Evolutionary conservation across 2,113 vertebrate genomes (phyloP).

Genomic region (Edolisoma coerulescens): DNA sequence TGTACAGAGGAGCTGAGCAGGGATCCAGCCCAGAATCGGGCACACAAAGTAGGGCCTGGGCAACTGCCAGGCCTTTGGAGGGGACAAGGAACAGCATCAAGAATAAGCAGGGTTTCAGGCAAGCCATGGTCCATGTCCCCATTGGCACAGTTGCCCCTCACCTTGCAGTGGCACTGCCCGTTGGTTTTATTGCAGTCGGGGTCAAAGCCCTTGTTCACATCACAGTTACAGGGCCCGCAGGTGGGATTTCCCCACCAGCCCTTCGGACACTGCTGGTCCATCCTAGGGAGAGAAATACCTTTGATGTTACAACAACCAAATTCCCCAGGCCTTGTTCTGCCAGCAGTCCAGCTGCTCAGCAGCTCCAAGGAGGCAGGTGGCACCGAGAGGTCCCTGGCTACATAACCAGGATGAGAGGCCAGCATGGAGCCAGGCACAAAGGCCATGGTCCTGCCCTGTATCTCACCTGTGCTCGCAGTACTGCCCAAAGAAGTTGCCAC

Average conservation of each 20-base stretch:
- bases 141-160: slow-evolving; percentile 49
- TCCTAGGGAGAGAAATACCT: slow-evolving; percentile 69
- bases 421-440: not conserved
- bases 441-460: not conserved
- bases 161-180: slow-evolving; percentile 95
- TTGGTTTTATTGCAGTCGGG: slow-evolving; percentile 92
- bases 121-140: not conserved
- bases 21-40: not conserved
- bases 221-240: slow-evolving; percentile 95
- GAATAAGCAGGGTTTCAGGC: not conserved
- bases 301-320: not conserved
- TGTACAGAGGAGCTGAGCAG: not conserved
- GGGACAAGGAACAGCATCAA: not conserved
- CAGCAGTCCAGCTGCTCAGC: not conserved
- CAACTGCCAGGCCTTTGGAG: not conserved
- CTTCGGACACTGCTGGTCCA: slow-evolving; percentile 93
- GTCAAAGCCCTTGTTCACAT: slow-evolving; percentile 90
- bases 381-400: not conserved
- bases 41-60: not conserved
- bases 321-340: not conserved
- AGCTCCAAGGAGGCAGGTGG: not conserved
- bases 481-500: slow-evolving; percentile 88
- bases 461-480: slow-evolving; percentile 96
- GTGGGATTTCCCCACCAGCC: slow-evolving; percentile 96
- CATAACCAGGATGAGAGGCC: not conserved